These are phyloP conservation scores for Drosophila engyochracea DNA, from an alignment of 2,888 invertebrate genomes.

Conservation along the genomic window DNA sequence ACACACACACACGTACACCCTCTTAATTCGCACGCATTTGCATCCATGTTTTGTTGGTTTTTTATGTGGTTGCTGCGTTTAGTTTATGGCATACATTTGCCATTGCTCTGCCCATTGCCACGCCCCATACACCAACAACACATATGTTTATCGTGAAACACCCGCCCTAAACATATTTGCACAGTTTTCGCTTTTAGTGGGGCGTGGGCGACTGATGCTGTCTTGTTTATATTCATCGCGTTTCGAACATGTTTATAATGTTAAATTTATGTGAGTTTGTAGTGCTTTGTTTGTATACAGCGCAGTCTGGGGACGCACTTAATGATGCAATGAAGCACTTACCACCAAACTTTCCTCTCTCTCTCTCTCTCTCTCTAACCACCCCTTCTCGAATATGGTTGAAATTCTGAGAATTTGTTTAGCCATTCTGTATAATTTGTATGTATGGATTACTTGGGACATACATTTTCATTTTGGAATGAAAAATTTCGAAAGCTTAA, in stretches of 20 bases:
- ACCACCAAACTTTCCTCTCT: not conserved
- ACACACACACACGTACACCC: not conserved
- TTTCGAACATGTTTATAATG: slow-evolving; percentile 72
- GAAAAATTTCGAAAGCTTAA: not conserved
- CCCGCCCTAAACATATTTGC: slow-evolving; percentile 53
- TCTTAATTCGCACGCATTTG: slow-evolving; percentile 38
- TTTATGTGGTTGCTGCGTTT: slow-evolving; percentile 55
- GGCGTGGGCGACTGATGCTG: not conserved
- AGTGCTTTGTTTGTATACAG: slow-evolving; percentile 50
- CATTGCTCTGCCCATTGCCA: slow-evolving; percentile 17
- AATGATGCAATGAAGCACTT: slow-evolving; percentile 21
- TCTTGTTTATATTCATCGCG: slow-evolving; percentile 59
- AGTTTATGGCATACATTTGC: slow-evolving; percentile 67
- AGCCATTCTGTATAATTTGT: not conserved
- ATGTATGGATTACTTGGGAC: not conserved
- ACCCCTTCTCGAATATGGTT: not conserved
- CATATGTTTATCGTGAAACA: slow-evolving; percentile 28
- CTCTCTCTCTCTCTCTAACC: not conserved
- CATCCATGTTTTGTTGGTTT: slow-evolving; percentile 47
- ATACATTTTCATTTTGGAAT: not conserved
- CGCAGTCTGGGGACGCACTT: slow-evolving; percentile 16
- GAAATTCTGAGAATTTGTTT: not conserved
- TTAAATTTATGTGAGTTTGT: slow-evolving; percentile 69
- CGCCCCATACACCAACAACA: slow-evolving; percentile 13
- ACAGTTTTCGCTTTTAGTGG: slow-evolving; percentile 21